Evolutionary conservation across 2,113 vertebrate species (phyloP).

Genomic region (Jacana jacana): DNA sequence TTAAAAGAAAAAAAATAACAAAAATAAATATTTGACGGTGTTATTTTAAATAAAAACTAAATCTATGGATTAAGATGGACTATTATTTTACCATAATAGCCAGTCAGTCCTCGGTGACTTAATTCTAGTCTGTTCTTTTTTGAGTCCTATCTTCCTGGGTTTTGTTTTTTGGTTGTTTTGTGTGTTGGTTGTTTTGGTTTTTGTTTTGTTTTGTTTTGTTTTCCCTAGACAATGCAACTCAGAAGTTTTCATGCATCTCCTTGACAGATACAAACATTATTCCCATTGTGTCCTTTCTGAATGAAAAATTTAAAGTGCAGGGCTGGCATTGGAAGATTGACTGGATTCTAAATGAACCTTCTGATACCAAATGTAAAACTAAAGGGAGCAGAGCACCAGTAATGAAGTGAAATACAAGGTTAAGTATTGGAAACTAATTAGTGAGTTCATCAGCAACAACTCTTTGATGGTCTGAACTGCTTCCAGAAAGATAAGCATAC

Average conservation of each 20-base stretch:
- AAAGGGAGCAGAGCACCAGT: constrained; percentile 55
- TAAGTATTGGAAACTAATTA: constrained; percentile 82
- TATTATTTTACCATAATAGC: neutral
- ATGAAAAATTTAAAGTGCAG: constrained; percentile 71
- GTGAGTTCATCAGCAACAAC: constrained; percentile 72
- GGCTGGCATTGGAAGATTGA: constrained; percentile 69
- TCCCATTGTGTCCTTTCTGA: constrained; percentile 69
- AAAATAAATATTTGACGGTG: neutral
- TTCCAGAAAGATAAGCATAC: constrained; percentile 80
- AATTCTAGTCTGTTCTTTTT: neutral
- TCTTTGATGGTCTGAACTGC: constrained; percentile 78
- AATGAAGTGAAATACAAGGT: constrained; percentile 74
- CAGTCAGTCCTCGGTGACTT: neutral
- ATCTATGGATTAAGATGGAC: neutral
- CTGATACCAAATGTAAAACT: constrained; percentile 71
- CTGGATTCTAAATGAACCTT: constrained; percentile 77
- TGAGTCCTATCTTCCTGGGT: neutral
- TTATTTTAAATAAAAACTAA: constrained; percentile 15
- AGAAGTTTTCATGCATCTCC: constrained; percentile 60
- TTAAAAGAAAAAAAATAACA: neutral
- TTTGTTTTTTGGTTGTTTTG: neutral
- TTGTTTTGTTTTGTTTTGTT: neutral
- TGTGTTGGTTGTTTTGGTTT: too few species aligned
- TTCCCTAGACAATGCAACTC: constrained; percentile 22
- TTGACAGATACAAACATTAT: constrained; percentile 71